Base-by-base conservation (phyloP, 2,113 vertebrate genomes). In the Oenanthe oenanthe region DNA sequence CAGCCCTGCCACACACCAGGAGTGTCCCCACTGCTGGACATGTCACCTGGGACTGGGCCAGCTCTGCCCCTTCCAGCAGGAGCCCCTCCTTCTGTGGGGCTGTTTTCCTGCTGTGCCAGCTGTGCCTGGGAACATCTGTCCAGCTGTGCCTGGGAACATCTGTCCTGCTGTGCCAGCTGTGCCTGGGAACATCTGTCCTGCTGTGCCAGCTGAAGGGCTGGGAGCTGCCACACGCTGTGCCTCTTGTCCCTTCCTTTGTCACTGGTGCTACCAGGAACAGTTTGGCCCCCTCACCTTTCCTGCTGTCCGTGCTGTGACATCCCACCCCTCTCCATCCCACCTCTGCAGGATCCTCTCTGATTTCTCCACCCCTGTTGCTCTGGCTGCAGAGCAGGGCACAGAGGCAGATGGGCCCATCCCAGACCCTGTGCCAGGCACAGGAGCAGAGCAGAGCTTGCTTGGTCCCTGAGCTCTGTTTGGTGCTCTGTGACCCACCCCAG, bases 361-460 rank as follows among this genome's bases (percentile, higher is more conserved):
- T n/a, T 54, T 77, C 74, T 40, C 60, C 25, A 20, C 42, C 13
- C 20, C 2, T 51, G 34, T 5, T 10, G 42, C 85, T 17, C 11
- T 54, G n/a, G 13, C 11, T 53, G 76, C 22, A 61, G 42, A 78
- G 21, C 10, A 28, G 16, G 38, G 25, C 21, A 48, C 45, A 36
- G 31, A 77, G 29, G 2, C 26, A 63, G 24, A 15, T 4, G 25
- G 38, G 6, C 20, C 29, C 10, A 0, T 13, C 50, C 75, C 19
- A 66, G 48, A 11, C 3, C 3, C 12, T 2, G 0, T 17, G 38
- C 2, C 14, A 13, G 32, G 28, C 71, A 12, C 3, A 1, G 78
- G 34, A 36, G 34, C 34, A n/a, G n/a, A n/a, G n/a, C n/a, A n/a
- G n/a, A n/a, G n/a, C n/a, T n/a, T n/a, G n/a, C n/a, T n/a, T n/a